phyloP scores from a whole-genome alignment of 2,888 invertebrate genomes.

The Leptopilina drosophilae region DNA sequence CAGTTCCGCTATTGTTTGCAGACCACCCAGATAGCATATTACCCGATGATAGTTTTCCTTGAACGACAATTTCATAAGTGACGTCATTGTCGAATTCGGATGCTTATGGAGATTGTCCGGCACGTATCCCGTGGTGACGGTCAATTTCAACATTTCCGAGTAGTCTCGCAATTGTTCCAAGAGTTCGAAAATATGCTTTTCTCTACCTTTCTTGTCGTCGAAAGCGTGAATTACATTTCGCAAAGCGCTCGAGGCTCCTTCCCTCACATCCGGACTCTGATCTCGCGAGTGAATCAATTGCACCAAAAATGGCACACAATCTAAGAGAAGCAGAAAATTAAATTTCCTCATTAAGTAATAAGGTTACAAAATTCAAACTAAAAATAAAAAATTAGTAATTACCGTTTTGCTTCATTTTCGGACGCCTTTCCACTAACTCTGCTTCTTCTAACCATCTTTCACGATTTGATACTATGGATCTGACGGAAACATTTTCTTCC shows the following conservation, averaged over 20 bases:
- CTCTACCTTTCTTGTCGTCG: conserved; percentile 93
- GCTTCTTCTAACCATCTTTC: conserved; percentile 33
- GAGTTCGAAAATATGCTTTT: conserved; percentile 91
- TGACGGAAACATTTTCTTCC: conserved; percentile 6
- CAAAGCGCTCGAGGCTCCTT: conserved; percentile 91
- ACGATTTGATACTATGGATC: conserved; percentile 18
- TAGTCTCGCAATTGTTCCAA: conserved; percentile 93
- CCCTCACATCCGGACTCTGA: conserved; percentile 86
- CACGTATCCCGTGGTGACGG: conserved; percentile 61
- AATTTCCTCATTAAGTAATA: too few relatives aligned
- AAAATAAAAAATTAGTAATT: background rate
- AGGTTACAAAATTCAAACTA: too few relatives aligned
- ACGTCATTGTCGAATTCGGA: conserved; percentile 93
- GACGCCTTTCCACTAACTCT: conserved; percentile 6
- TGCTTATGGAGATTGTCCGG: conserved; percentile 85
- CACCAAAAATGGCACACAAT: conserved; percentile 94
- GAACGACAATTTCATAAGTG: conserved; percentile 97
- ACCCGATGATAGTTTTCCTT: conserved; percentile 97
- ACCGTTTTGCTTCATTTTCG: conserved; percentile 13
- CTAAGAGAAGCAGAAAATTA: conserved; percentile 69
- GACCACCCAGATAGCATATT: conserved; percentile 95
- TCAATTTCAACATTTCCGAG: conserved; percentile 81
- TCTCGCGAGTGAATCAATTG: conserved; percentile 93
- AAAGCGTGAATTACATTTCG: conserved; percentile 96
- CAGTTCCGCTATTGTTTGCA: conserved; percentile 94